phyloP scores from a whole-genome alignment of 2,113 vertebrate species.

The Toxotes jaculatrix region DNA sequence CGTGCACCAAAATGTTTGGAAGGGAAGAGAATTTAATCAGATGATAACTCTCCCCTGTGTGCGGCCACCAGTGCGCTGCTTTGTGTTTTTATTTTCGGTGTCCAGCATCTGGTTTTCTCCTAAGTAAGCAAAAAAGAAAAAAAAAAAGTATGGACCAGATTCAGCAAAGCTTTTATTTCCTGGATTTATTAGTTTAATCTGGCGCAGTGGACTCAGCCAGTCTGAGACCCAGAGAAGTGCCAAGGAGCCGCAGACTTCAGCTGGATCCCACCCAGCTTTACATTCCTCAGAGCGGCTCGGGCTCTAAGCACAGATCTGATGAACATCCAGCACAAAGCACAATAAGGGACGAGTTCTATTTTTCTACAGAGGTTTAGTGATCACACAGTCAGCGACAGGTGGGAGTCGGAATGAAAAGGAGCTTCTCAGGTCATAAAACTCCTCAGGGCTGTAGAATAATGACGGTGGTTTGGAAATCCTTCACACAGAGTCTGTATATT shows the following conservation, averaged over 20 bases:
- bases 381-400: background rate
- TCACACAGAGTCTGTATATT: constrained; percentile 29
- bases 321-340: constrained; percentile 31
- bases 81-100: background rate
- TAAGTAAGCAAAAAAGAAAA: background rate
- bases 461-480: constrained; percentile 6
- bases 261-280: background rate
- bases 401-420: constrained; percentile 24
- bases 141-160: constrained; percentile 11
- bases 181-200: constrained; percentile 5
- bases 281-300: constrained; percentile 39
- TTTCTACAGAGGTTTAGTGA: constrained; percentile 55
- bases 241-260: background rate
- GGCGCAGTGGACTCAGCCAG: background rate
- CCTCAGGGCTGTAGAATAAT: constrained; percentile 76
- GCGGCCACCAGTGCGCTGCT: constrained; percentile 21
- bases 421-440: constrained; percentile 74
- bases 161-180: constrained; percentile 40
- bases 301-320: background rate
- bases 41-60: background rate
- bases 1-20: background rate
- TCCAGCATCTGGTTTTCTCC: background rate
- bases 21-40: background rate
- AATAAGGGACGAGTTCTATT: constrained; percentile 47
- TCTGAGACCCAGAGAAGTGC: background rate